Evolutionary conservation across 2,888 invertebrate genomes (phyloP), one percentile per base, ranked within the genome.

Genomic region (Tenthredo notha): DNA sequence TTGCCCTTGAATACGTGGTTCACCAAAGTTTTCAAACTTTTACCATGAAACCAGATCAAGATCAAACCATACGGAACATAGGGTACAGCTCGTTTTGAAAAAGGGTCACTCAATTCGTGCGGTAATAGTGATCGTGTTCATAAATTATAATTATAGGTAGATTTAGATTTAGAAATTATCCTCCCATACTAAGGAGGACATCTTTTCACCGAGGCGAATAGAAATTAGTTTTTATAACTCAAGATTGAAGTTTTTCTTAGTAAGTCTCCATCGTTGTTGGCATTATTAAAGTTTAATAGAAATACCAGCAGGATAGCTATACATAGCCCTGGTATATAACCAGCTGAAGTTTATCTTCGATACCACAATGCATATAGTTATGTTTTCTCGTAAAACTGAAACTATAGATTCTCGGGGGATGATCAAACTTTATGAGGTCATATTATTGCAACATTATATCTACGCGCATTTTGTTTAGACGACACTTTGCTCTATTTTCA

Each of bases 21-120:
- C 21, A 61, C 37, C 80, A 58, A 80, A 80, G 40, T 80, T 80
- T 67, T 18, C 18, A 33, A 67, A 67, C 67, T 74, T 74, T 74
- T 9, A 74, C 21, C 25, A 25, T 18, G 67, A 67, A 67, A 67
- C 33, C 15, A 67, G 25, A 29, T 33, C 18, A 0, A 37, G 37
- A 37, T 37, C 37, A 7, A 67, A 67, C 65, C 29, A 15, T 29
- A 29, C 10, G 29, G 50, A 50, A 18, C 25, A 33, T 9, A 33
- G 12, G 65, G 25, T 67, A 18, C 12, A 29, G 65, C 1, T 67
- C 33, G 18, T 67, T 67, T 67, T 18, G 5, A 67, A 67, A 2
- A 67, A 2, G 7, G 33, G 18, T 67, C 15, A 67, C 67, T 21
- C 25, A 67, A 33, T 67, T 33, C 29, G 65, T 29, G 37, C 37